Evolutionary conservation across 2,113 vertebrate species (phyloP).

Genomic region (Fukomys damarensis): DNA sequence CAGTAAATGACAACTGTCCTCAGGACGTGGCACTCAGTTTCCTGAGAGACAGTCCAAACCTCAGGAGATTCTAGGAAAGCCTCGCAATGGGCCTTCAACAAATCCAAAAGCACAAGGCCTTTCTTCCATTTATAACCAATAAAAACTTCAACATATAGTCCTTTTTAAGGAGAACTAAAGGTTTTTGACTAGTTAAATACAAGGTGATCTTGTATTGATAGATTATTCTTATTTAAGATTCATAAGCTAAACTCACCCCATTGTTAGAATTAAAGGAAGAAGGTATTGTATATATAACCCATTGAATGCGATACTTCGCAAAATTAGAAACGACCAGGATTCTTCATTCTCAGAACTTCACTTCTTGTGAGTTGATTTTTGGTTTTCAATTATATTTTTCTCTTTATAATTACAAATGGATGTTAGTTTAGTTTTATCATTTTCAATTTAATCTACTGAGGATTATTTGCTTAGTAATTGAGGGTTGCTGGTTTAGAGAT

Average conservation of each 20-base stretch:
- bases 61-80: background rate
- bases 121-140: background rate
- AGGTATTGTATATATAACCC: background rate
- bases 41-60: background rate
- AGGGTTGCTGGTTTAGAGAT: background rate
- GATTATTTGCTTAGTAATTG: background rate
- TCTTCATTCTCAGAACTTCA: background rate
- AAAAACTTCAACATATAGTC: background rate
- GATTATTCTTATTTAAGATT: background rate
- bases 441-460: constrained; percentile 5
- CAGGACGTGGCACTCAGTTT: background rate
- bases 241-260: background rate
- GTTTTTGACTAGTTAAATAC: background rate
- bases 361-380: background rate
- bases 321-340: background rate
- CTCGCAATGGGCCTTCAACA: background rate
- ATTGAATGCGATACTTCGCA: background rate
- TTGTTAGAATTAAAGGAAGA: background rate
- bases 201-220: background rate
- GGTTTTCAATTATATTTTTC: background rate
- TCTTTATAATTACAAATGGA: background rate
- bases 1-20: background rate
- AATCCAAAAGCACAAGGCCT: background rate
- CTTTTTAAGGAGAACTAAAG: background rate
- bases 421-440: background rate